phyloP scores from a whole-genome alignment of 1,140 invertebrate genomes.

The Rhyzopertha dominica region DNA sequence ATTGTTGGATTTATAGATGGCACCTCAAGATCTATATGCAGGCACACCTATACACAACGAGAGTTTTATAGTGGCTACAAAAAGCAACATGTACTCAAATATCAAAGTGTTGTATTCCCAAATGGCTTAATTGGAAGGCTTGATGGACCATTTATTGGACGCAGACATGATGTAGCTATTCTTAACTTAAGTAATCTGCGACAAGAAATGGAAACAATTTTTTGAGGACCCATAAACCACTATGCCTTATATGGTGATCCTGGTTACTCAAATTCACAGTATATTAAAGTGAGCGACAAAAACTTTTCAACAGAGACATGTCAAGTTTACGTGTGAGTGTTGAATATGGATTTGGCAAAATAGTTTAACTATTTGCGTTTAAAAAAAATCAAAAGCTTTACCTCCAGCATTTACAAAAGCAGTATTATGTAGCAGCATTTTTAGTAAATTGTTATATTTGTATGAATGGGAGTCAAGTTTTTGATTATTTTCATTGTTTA shows the following conservation, averaged over 20 bases:
- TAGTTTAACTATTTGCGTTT: no score
- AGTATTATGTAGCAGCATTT: constrained; percentile 10
- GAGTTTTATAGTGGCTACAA: background rate
- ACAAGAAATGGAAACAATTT: constrained; percentile 1
- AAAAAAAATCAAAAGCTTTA: constrained; percentile 8
- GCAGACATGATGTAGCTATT: background rate
- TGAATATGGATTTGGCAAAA: no score
- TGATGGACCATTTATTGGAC: constrained; percentile 4
- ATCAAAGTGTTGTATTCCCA: constrained; percentile 3
- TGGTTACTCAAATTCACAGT: background rate
- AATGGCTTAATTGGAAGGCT: constrained; percentile 1
- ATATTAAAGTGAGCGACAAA: constrained; percentile 1
- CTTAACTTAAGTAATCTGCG: background rate
- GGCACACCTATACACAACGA: background rate
- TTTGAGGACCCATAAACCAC: background rate
- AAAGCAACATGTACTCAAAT: constrained; percentile 6
- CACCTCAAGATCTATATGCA: constrained; percentile 3
- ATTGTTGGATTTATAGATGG: background rate
- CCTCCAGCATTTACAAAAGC: constrained; percentile 7
- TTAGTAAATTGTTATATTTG: constrained; percentile 5
- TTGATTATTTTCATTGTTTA: constrained; percentile 2
- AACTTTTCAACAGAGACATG: no score
- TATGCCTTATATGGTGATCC: constrained; percentile 4
- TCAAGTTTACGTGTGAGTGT: no score
- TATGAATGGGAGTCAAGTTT: constrained; percentile 8